Evolutionary conservation across 2,888 invertebrate genomes (phyloP), one percentile per base, ranked within the genome.

Genomic region (Aradus depressus): DNA sequence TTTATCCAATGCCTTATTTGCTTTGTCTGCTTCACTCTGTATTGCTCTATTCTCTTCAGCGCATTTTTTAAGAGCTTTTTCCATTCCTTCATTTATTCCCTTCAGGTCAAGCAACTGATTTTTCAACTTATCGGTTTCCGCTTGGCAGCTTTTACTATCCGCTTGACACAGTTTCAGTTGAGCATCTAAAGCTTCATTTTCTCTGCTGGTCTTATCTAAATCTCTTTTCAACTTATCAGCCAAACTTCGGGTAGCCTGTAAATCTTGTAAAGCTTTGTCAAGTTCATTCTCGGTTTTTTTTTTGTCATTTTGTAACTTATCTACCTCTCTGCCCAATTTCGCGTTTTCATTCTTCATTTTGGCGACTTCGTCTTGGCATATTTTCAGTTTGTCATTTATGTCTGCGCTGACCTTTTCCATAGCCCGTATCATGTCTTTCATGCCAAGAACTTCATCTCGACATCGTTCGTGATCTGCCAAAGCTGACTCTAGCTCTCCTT

Each of bases 81-180:
- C 52, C 3, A 52, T 21, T 16, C 52, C 47, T 23, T 23, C 49
- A 26, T 49, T 50, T 16, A 45, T 28, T 14, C 25, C 23, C 3
- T 45, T 44, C 12, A 47, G 19, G 16, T 50, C 41, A 16, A 44
- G 44, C 12, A 48, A 19, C 16, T 47, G 41, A 12, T 56, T 44
- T 25, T 49, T 53, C 16, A 26, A 42, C 43, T 51, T 50, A 21
- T 45, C 26, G 3, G 44, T 3, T 31, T 56, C 53, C n/a, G 10
- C 37, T 55, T 55, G 53, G 8, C 45, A 4, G 1, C 23, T 16
- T 14, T 47, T 38, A 3, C 37, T 44, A 28, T 53, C 53, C 4
- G 37, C 41, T 31, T 47, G 38, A 14, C 37, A 42, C 22, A 35
- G 45, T 14, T 22, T 25, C 10, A 53, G 12, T 23, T 55, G 53